Percentiles rank a stretch among this genome's conserved stretches.
phyloP scores from a whole-genome alignment of 2,888 invertebrate genomes.

The Ectemnius cavifrons region DNA sequence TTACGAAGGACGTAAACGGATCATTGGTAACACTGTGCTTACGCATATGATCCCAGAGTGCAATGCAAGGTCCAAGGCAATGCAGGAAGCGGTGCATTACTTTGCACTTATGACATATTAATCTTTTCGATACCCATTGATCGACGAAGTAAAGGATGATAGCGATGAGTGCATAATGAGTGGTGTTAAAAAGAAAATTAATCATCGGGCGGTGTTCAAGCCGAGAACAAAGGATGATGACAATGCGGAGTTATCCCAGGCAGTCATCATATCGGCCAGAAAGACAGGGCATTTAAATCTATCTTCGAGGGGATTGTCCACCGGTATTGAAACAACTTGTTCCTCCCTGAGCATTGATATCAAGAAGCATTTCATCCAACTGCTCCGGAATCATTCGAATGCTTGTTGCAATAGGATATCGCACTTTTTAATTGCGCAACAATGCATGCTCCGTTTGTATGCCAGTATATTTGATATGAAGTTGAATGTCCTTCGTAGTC shows the following conservation, averaged over 20 bases:
- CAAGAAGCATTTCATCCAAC: slow-evolving; percentile 28
- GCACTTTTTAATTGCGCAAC: not conserved
- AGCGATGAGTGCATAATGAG: slow-evolving; percentile 47
- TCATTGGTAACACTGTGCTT: slow-evolving; percentile 1
- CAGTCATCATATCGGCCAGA: slow-evolving; percentile 88
- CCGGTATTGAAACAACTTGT: slow-evolving; percentile 79
- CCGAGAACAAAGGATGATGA: slow-evolving; percentile 86
- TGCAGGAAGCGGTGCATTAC: no score
- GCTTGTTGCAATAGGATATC: slow-evolving; percentile 23
- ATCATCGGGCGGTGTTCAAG: slow-evolving; percentile 82
- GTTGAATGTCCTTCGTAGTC: no score
- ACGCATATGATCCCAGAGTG: not conserved
- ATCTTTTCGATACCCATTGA: no score
- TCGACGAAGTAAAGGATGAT: slow-evolving; percentile 33
- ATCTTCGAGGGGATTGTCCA: slow-evolving; percentile 85
- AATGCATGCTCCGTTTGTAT: not conserved
- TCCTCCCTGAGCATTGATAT: not conserved
- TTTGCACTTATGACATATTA: no score
- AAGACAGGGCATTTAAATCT: slow-evolving; percentile 90
- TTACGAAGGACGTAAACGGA: no score
- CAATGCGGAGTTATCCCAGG: slow-evolving; percentile 83
- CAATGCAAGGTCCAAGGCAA: not conserved
- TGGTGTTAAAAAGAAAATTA: slow-evolving; percentile 54
- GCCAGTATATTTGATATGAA: no score
- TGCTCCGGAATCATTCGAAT: slow-evolving; percentile 14